Conservation (phyloP, 1,140 invertebrate genomes). For the Drosophila virilis region DNA sequence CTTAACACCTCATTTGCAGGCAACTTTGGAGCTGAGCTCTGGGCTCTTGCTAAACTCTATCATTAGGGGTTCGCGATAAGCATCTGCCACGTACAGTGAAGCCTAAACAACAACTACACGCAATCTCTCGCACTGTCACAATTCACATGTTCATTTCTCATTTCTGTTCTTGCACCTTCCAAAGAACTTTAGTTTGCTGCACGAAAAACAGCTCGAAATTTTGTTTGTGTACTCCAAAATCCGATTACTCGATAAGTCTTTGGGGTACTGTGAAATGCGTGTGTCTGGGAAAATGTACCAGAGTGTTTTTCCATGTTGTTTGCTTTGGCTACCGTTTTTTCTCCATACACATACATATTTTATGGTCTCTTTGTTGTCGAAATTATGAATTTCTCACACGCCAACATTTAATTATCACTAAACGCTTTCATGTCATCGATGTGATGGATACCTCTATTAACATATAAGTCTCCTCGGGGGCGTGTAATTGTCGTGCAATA, state of each 20-base stretch:
- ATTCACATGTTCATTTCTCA: conserved; percentile 43
- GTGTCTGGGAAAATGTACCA: conserved; percentile 49
- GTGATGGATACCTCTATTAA: conserved; percentile 47
- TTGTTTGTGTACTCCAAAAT: conserved; percentile 15
- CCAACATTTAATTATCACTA: conserved; percentile 71
- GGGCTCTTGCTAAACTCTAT: conserved; percentile 21
- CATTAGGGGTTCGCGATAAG: conserved; percentile 34
- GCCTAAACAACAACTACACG: conserved; percentile 29
- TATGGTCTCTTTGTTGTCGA: conserved; percentile 33
- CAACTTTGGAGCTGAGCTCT: conserved; percentile 6
- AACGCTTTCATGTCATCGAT: conserved; percentile 68
- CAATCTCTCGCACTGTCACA: conserved; percentile 43
- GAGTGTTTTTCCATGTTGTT: not conserved
- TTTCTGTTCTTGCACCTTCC: conserved; percentile 1
- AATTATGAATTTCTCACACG: conserved; percentile 76
- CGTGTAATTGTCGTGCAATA: conserved; percentile 73
- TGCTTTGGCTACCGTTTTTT: conserved; percentile 34
- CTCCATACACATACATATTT: conserved; percentile 16
- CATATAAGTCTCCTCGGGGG: conserved; percentile 45
- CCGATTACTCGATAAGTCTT: conserved; percentile 42
- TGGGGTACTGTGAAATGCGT: not conserved
- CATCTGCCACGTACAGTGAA: conserved; percentile 43
- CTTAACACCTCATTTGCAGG: conserved; percentile 67
- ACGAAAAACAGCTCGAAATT: conserved; percentile 15
- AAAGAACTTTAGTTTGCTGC: conserved; percentile 34